Conservation (phyloP, 2,113 vertebrate genomes). For the Rhinolophus ferrumequinum region DNA sequence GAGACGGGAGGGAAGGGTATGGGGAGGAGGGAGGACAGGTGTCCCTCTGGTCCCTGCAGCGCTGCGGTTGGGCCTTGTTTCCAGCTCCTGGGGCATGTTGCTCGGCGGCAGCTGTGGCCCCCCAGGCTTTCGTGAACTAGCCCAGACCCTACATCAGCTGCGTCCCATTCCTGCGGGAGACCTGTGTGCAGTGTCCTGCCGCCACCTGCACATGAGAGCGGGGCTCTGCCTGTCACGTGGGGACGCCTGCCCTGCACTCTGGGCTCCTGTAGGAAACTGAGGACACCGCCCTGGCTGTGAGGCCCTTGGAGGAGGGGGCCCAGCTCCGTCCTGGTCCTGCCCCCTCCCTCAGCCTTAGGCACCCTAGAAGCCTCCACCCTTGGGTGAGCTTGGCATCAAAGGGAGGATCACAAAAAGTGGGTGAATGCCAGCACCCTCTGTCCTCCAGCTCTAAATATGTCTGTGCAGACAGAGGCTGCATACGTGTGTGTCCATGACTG, state of each 20-base stretch:
- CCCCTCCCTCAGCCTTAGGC: neutral
- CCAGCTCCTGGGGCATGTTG: neutral
- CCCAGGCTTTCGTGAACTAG: neutral
- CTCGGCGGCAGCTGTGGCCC: neutral
- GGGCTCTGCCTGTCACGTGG: neutral
- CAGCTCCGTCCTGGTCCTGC: fast-evolving
- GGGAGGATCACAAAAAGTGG: neutral
- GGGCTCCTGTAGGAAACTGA: neutral
- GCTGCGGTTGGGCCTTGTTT: neutral
- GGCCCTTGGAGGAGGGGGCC: too few species aligned
- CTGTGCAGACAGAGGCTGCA: neutral
- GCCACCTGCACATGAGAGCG: fast-evolving
- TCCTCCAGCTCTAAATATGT: neutral
- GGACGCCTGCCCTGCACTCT: neutral
- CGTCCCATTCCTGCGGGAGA: neutral
- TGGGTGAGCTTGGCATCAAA: fast-evolving
- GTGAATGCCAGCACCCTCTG: neutral
- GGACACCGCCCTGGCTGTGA: neutral
- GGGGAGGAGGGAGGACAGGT: neutral
- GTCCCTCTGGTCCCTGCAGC: neutral
- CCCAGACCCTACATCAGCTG: neutral
- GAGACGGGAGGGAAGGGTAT: neutral
- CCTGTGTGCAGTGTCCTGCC: neutral
- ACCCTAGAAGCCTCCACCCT: neutral
- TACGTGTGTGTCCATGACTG: neutral